These are phyloP conservation scores for Drosophila ananassae DNA, from an alignment of 1,140 invertebrate genomes.

Conservation along the genomic window DNA sequence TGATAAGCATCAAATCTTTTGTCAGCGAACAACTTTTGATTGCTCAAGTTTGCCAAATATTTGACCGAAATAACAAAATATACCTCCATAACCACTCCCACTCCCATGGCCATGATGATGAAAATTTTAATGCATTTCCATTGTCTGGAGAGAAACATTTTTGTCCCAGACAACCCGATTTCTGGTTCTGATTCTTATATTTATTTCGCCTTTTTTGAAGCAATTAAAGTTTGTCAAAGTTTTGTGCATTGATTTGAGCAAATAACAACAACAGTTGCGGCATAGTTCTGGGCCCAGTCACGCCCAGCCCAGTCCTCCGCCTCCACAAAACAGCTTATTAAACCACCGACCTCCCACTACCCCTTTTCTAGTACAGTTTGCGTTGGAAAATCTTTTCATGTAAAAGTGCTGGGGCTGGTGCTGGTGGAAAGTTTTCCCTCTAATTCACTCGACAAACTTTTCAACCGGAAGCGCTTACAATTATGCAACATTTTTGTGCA, in stretches of 20 bases:
- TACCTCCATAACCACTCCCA: neutral
- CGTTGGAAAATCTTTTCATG: constrained; percentile 62
- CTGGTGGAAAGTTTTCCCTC: constrained; percentile 43
- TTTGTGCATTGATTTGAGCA: constrained; percentile 75
- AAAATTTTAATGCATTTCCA: constrained; percentile 76
- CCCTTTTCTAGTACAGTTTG: constrained; percentile 10
- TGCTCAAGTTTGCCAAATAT: constrained; percentile 73
- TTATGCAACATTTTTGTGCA: constrained; percentile 82
- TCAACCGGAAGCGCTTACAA: constrained; percentile 78
- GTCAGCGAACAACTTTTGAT: constrained; percentile 71
- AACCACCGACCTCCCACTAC: neutral
- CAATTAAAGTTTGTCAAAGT: constrained; percentile 76
- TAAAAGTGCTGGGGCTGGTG: constrained; percentile 55
- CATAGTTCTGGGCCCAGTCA: constrained; percentile 53
- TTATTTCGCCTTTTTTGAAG: constrained; percentile 23
- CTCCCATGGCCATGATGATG: constrained; percentile 16
- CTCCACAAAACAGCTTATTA: constrained; percentile 45
- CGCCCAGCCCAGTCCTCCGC: constrained; percentile 26
- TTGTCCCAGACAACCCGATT: neutral
- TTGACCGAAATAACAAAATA: constrained; percentile 63
- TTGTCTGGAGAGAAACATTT: constrained; percentile 50
- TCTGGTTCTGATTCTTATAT: constrained; percentile 21
- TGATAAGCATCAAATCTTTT: constrained; percentile 73
- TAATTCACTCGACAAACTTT: constrained; percentile 77
- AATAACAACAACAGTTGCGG: constrained; percentile 71